Percentiles rank a stretch among this genome's conserved stretches.
These are phyloP conservation scores for Alouatta palliata DNA, from an alignment of 2,113 vertebrate species.

Conservation along the genomic window DNA sequence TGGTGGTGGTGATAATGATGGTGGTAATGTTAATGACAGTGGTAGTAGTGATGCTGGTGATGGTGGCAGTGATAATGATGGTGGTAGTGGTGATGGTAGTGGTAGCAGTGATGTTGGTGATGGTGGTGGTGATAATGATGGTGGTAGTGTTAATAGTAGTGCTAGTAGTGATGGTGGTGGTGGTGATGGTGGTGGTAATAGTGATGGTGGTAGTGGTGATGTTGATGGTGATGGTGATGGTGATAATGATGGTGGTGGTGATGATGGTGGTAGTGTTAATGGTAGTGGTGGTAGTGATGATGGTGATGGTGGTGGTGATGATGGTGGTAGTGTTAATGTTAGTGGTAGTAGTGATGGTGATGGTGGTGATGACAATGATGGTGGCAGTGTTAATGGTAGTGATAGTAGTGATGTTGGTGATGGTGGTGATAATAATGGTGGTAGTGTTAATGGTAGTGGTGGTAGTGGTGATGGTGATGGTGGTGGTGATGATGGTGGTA, in stretches of 20 bases:
- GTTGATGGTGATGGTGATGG: rapidly evolving
- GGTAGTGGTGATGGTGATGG: rapidly evolving
- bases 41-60: neutral
- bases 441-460: rapidly evolving
- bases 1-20: neutral
- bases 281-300: neutral
- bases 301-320: neutral
- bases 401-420: rapidly evolving
- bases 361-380: rapidly evolving
- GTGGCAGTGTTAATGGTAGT: rapidly evolving
- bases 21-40: rapidly evolving
- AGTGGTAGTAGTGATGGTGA: neutral
- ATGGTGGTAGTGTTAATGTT: neutral
- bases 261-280: neutral
- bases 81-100: rapidly evolving
- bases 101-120: neutral
- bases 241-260: rapidly evolving
- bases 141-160: too few relatives aligned
- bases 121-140: neutral
- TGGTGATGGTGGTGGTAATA: rapidly evolving
- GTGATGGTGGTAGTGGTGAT: rapidly evolving
- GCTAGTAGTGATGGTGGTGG: too few relatives aligned
- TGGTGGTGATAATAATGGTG: rapidly evolving
- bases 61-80: neutral
- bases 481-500: neutral